phyloP scores from a whole-genome alignment of 2,888 invertebrate species.

The Troides helena region DNA sequence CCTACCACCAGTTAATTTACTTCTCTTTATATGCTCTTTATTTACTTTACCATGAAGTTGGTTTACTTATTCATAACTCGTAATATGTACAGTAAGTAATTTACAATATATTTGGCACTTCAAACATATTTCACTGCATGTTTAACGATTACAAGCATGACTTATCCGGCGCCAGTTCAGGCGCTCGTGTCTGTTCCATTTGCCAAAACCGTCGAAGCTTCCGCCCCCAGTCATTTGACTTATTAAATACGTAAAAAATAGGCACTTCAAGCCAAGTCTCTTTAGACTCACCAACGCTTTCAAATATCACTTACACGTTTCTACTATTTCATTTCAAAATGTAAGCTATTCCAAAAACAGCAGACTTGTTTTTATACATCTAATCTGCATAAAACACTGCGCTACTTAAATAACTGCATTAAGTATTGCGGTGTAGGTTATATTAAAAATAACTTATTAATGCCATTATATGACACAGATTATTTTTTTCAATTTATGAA shows the following conservation, averaged over 20 bases:
- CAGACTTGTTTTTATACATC: not conserved
- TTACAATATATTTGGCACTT: constrained; percentile 3
- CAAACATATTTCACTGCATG: constrained; percentile 10
- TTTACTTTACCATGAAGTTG: not conserved
- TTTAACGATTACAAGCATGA: constrained; percentile 11
- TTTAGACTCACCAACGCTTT: not conserved
- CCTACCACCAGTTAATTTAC: too few species aligned
- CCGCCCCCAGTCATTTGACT: constrained; percentile 13
- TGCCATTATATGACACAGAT: too few species aligned
- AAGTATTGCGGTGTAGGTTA: not conserved
- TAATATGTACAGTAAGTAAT: not conserved
- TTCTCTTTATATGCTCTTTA: too few species aligned
- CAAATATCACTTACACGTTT: not conserved
- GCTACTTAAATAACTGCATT: not conserved
- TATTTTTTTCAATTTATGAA: too few species aligned
- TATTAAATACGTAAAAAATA: constrained; percentile 22
- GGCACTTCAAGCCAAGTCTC: not conserved
- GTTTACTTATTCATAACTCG: not conserved
- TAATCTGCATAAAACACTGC: not conserved
- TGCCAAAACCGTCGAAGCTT: constrained; percentile 23
- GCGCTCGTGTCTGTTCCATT: constrained; percentile 22
- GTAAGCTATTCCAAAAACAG: not conserved
- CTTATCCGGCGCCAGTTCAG: constrained; percentile 16
- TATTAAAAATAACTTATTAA: not conserved
- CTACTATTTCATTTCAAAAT: not conserved